Base-by-base conservation (phyloP, 2,113 vertebrate genomes). In the Paralichthys olivaceus region DNA sequence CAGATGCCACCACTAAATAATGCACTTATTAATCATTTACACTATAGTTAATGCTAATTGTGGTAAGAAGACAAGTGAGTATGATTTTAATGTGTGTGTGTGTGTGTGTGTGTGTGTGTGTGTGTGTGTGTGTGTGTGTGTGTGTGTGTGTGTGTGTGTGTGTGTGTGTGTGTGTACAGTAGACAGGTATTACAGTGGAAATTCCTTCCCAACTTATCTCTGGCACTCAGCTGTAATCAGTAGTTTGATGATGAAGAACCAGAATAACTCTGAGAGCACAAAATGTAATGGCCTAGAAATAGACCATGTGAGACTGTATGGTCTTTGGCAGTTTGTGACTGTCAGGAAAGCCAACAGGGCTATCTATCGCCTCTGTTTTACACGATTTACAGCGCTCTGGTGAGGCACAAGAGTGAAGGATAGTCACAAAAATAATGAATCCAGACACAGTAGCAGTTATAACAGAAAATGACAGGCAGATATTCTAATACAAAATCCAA, bases 251-350 rank as follows among this genome's bases (percentile, higher is more conserved):
- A 91, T 79, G 84, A 85, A 81, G 84, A 85, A 82, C 91, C 63
- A 87, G 87, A 93, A 93, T 93, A 93, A 86, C 84, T 85, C 40
- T 25, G 73, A 69, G 76, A 74, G 72, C 72, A 87, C 77, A 75
- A 85, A 87, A 90, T 79, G 87, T 84, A 90, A 91, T 60, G 79
- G 45, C 61, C 89, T 75, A 74, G 80, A 93, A 94, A 94, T 94
- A 93, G 92, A 89, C 70, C 14, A 45, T 71, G 86, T 84, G 74
- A 79, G 66, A 29, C 76, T 84, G 62, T 67, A 2, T 20, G 53
- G 60, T 59, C 74, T 74, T 65, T 19, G 66, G 29, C 76, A 83
- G 59, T 65, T 4, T 20, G 64, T 26, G 23, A 54, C 58, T 47
- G 40, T 76, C 40, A 70, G 49, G 49, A n/a, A 53, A 53, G 49